Percentiles rank a stretch among this genome's conserved stretches.
Evolutionary conservation across 1,140 invertebrate genomes (phyloP).

Genomic region (Drosophila subpulchrella): DNA sequence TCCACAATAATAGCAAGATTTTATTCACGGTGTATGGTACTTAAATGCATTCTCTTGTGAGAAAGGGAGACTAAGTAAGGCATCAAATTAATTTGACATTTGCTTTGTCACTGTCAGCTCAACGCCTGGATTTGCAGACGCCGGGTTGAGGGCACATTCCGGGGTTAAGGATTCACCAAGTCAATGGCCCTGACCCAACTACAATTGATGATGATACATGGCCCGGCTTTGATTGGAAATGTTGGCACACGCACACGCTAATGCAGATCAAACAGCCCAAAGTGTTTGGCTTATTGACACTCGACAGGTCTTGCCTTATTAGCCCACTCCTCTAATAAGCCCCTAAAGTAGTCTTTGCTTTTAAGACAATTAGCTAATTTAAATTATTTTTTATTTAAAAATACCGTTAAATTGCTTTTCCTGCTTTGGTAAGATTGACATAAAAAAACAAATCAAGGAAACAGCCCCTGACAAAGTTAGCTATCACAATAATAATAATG

Average conservation of each 20-base stretch:
- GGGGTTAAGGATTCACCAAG: conserved; percentile 14
- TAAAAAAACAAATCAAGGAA: conserved; percentile 9
- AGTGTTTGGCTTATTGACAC: conserved; percentile 67
- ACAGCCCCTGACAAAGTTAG: conserved; percentile 2
- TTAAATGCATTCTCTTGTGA: conserved; percentile 14
- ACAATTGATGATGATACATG: conserved; percentile 72
- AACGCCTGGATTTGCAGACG: conserved; percentile 49
- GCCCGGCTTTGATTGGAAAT: conserved; percentile 43
- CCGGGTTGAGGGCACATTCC: conserved; percentile 32
- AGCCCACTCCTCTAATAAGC: not conserved
- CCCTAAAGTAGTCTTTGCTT: conserved; percentile 32
- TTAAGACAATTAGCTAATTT: conserved; percentile 50
- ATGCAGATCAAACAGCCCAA: conserved; percentile 41
- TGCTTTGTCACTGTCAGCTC: conserved; percentile 71
- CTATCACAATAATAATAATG: conserved; percentile 56
- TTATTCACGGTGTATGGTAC: not conserved
- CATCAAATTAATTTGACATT: conserved; percentile 81
- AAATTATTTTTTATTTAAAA: conserved; percentile 46
- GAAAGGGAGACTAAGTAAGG: conserved; percentile 46
- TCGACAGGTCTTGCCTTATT: conserved; percentile 11
- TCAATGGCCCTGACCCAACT: conserved; percentile 44
- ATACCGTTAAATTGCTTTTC: conserved; percentile 16
- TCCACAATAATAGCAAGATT: not conserved
- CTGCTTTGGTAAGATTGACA: conserved; percentile 5
- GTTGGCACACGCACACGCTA: conserved; percentile 20